Evolutionary conservation across 2,113 vertebrate genomes (phyloP).

Genomic region (Spermophilus dauricus): DNA sequence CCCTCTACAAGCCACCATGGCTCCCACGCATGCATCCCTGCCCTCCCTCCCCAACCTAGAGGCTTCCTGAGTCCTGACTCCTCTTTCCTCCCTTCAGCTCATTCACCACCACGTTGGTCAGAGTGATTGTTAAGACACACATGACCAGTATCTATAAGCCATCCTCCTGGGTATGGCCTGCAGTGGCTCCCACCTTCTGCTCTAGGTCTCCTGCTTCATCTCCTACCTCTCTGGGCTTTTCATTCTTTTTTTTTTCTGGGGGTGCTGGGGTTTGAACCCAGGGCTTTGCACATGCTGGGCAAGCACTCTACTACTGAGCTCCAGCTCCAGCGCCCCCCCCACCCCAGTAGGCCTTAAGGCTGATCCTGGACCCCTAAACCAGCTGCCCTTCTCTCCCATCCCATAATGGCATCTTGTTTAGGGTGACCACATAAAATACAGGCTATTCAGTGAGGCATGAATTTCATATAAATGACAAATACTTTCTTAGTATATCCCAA

Average conservation of each 20-base stretch:
- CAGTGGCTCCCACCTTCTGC: not conserved
- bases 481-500: not conserved
- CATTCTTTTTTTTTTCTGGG: no score
- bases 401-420: no score
- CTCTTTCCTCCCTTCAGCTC: no score
- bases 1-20: fast-evolving
- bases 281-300: no score
- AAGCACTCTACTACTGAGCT: no score
- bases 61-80: fast-evolving
- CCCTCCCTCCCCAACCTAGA: not conserved
- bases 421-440: not conserved
- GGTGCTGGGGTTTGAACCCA: no score
- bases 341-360: not conserved
- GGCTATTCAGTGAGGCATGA: not conserved
- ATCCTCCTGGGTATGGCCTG: not conserved
- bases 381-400: not conserved
- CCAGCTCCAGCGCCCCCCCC: no score
- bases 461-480: not conserved
- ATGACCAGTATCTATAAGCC: no score
- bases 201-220: not conserved
- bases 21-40: fast-evolving
- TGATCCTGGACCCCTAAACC: not conserved
- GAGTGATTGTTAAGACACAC: not conserved
- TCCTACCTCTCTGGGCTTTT: no score
- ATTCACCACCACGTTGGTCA: not conserved